These are phyloP conservation scores for Rana temporaria DNA, from an alignment of 2,113 vertebrate genomes.

Conservation along the genomic window DNA sequence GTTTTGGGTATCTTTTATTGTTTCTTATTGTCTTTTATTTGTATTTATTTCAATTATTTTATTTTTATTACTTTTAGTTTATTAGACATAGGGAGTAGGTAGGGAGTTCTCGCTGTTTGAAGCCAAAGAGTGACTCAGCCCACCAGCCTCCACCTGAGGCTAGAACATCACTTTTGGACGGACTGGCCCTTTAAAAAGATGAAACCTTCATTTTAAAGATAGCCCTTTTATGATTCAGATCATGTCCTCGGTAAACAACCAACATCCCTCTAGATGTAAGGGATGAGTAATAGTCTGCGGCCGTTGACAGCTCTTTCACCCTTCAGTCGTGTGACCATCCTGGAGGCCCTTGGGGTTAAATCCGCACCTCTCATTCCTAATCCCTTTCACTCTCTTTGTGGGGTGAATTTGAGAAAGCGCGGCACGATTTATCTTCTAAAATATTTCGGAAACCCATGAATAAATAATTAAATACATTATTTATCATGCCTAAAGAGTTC, in stretches of 20 bases:
- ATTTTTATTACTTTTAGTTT: no score
- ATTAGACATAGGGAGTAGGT: no score
- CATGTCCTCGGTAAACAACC: not conserved
- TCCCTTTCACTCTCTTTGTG: not conserved
- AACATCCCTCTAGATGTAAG: not conserved
- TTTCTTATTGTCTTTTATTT: no score
- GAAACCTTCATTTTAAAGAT: no score
- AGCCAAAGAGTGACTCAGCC: no score
- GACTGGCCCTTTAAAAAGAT: no score
- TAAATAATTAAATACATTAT: slow-evolving; percentile 36
- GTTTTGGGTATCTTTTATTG: no score
- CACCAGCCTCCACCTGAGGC: no score
- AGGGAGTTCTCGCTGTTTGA: no score
- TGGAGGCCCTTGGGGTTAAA: not conserved
- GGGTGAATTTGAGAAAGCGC: not conserved
- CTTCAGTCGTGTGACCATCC: not conserved
- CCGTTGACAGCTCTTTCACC: not conserved
- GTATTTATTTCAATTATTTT: no score
- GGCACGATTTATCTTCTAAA: slow-evolving; percentile 6
- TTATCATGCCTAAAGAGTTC: slow-evolving; percentile 14
- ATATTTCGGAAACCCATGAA: slow-evolving; percentile 9
- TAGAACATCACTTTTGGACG: no score
- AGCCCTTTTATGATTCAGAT: not conserved
- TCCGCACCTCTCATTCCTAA: not conserved
- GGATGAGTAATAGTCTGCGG: not conserved